Evolutionary conservation across 1,140 invertebrate genomes (phyloP).

Genomic region (Hydropsyche tenuis): DNA sequence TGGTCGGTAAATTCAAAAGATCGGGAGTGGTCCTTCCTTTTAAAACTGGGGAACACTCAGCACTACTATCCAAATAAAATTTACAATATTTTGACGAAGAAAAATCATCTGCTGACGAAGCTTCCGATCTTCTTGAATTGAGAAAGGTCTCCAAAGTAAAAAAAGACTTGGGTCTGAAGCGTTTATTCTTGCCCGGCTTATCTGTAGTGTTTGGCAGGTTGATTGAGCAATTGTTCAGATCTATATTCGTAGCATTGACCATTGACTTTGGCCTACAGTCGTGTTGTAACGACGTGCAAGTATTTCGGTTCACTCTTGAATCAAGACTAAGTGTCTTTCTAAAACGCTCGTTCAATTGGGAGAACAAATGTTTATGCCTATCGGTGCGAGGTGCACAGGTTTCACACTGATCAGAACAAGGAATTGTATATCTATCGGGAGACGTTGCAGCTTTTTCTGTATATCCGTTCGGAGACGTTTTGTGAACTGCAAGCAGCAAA

Average conservation of each 20-base stretch:
- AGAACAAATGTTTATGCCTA: conserved; percentile 55
- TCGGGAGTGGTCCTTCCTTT: conserved; percentile 57
- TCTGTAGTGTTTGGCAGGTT: conserved; percentile 52
- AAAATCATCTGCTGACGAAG: conserved; percentile 61
- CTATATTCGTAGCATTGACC: conserved; percentile 47
- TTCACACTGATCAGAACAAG: conserved; percentile 9
- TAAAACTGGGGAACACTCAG: conserved; percentile 61
- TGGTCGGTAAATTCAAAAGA: conserved; percentile 58
- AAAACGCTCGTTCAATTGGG: conserved; percentile 61
- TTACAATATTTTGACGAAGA: conserved; percentile 62
- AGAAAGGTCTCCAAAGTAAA: conserved; percentile 62
- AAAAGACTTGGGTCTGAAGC: conserved; percentile 57
- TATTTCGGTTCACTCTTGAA: conserved; percentile 52
- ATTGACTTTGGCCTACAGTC: conserved; percentile 57
- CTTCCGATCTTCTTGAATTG: conserved; percentile 60
- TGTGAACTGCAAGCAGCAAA: conserved; percentile 44
- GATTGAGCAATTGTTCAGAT: conserved; percentile 33
- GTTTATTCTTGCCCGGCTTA: conserved; percentile 58
- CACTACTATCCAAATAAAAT: conserved; percentile 61
- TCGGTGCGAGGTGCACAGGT: conserved; percentile 53
- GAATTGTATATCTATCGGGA: not conserved
- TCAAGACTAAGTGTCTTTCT: conserved; percentile 61
- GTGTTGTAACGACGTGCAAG: conserved; percentile 5
- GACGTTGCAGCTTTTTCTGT: not conserved
- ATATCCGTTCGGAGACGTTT: not conserved